Evolutionary conservation across 2,888 invertebrate genomes (phyloP).

Genomic region (Sesamia inferens): DNA sequence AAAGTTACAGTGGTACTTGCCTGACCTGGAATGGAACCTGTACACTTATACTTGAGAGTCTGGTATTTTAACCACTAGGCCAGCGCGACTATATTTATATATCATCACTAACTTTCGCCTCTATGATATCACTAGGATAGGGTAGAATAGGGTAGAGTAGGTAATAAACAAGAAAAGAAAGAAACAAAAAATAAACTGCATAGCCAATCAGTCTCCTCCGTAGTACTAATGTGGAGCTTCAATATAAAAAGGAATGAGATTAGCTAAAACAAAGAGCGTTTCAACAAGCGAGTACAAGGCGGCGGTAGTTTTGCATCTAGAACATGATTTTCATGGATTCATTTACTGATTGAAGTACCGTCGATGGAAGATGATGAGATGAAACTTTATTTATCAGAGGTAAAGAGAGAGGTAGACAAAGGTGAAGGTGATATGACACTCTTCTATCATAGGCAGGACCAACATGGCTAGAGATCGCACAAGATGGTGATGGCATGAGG

Average conservation of each 20-base stretch:
- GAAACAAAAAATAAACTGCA: background rate
- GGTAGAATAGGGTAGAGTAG: too few relatives aligned
- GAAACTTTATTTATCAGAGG: background rate
- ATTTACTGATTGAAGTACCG: constrained; percentile 27
- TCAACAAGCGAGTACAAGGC: background rate
- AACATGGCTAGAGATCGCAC: too few relatives aligned
- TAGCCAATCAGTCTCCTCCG: constrained; percentile 1
- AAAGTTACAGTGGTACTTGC: too few relatives aligned
- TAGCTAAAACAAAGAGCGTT: constrained; percentile 25
- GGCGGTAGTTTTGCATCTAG: constrained; percentile 19
- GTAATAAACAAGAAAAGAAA: background rate
- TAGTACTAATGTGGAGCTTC: background rate
- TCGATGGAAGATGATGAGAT: background rate
- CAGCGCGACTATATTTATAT: too few relatives aligned
- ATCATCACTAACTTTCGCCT: too few relatives aligned
- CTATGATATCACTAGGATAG: too few relatives aligned
- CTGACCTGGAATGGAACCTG: too few relatives aligned
- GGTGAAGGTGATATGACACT: too few relatives aligned
- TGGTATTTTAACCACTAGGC: too few relatives aligned
- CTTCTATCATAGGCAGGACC: too few relatives aligned
- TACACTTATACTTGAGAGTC: too few relatives aligned
- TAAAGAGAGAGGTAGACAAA: background rate
- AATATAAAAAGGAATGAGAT: constrained; percentile 23
- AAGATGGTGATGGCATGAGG: too few relatives aligned
- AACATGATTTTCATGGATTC: constrained; percentile 40